Evolutionary conservation across 2,888 invertebrate species (phyloP).

Genomic region (Diarsia dahlii): DNA sequence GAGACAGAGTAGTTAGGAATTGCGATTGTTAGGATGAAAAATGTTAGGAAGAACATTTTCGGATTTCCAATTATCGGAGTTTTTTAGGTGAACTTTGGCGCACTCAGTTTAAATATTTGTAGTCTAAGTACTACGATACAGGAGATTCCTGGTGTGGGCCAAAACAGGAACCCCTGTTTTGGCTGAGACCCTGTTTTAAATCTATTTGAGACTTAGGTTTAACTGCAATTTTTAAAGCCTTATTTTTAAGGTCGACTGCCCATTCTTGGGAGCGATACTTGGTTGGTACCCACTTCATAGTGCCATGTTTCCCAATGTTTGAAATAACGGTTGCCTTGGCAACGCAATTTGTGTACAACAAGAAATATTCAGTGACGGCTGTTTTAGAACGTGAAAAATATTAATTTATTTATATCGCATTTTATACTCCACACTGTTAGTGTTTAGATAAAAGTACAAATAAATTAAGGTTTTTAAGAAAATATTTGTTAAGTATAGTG

Average conservation of each 20-base stretch:
- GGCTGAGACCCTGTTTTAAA: no score
- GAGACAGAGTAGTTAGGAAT: no score
- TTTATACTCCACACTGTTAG: not conserved
- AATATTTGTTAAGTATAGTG: not conserved
- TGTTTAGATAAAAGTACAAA: not conserved
- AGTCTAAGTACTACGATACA: no score
- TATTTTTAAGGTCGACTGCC: no score
- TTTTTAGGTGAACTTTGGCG: no score
- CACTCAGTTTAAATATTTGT: no score
- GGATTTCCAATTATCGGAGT: no score
- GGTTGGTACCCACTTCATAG: not conserved
- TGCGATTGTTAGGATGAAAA: no score
- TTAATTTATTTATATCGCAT: not conserved
- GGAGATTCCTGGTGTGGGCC: no score
- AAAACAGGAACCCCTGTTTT: no score
- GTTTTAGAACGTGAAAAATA: not conserved
- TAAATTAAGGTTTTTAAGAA: not conserved
- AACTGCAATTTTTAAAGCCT: not conserved
- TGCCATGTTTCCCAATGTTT: conserved; percentile 45
- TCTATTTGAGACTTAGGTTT: not conserved
- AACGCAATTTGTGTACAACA: conserved; percentile 44
- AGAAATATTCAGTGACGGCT: conserved; percentile 11
- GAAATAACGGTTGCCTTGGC: conserved; percentile 47
- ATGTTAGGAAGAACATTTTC: no score
- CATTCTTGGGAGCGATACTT: not conserved